These are phyloP conservation scores for Brienomyrus brachyistius DNA, from an alignment of 2,113 vertebrate genomes.

Conservation along the genomic window DNA sequence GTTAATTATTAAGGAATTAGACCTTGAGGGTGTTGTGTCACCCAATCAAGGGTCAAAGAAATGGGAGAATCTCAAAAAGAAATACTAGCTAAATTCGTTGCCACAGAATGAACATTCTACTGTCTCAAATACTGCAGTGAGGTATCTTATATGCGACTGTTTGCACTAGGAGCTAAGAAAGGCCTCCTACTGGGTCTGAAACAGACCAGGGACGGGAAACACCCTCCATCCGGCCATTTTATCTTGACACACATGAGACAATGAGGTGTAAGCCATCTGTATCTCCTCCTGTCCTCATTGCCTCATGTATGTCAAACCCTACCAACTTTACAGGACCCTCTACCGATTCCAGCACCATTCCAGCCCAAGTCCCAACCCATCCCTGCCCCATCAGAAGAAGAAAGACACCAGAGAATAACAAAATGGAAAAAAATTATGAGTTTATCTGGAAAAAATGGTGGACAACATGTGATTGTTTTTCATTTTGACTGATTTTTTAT, in stretches of 20 bases:
- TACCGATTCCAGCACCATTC: too few species aligned
- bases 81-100: neutral
- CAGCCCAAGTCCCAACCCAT: too few species aligned
- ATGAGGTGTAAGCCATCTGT: neutral
- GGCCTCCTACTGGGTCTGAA: neutral
- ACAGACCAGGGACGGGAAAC: neutral
- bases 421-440: neutral
- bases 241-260: neutral
- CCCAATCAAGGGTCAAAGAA: neutral
- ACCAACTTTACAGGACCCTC: too few species aligned
- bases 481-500: neutral
- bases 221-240: neutral
- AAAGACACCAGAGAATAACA: neutral
- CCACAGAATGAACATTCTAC: too few species aligned
- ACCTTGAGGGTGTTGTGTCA: neutral
- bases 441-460: neutral
- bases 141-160: too few species aligned
- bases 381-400: neutral
- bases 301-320: too few species aligned
- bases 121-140: too few species aligned
- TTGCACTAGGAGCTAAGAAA: neutral
- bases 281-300: neutral
- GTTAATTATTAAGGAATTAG: neutral
- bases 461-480: neutral
- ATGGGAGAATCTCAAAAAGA: neutral